Evolutionary conservation across 1,140 invertebrate genomes (phyloP).

Genomic region (Drosophila carrolli): DNA sequence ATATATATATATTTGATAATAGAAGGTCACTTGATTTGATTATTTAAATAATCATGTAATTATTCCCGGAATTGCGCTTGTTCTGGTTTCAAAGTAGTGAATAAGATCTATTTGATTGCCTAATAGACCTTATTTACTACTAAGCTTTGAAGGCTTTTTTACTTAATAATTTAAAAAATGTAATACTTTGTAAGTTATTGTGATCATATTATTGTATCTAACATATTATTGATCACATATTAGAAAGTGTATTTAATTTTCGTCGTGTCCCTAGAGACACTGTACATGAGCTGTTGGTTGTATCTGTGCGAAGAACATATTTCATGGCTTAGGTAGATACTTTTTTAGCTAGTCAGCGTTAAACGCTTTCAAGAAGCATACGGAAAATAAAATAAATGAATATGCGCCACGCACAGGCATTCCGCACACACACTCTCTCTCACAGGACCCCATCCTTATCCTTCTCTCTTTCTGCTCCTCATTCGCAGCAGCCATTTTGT

Average conservation of each 20-base stretch:
- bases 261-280: neutral
- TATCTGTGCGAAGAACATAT: slow-evolving; percentile 61
- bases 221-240: too few relatives aligned
- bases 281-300: slow-evolving; percentile 1
- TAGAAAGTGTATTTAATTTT: slow-evolving; percentile 2
- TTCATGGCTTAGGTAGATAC: slow-evolving; percentile 71
- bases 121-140: too few relatives aligned
- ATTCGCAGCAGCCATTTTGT: slow-evolving; percentile 52
- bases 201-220: too few relatives aligned
- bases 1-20: too few relatives aligned
- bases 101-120: too few relatives aligned
- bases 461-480: neutral
- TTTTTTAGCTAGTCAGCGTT: slow-evolving; percentile 72
- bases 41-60: too few relatives aligned
- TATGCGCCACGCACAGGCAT: slow-evolving; percentile 71
- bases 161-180: too few relatives aligned
- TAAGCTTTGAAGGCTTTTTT: too few relatives aligned
- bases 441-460: neutral
- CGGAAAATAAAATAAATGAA: slow-evolving; percentile 75
- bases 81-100: too few relatives aligned
- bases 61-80: too few relatives aligned
- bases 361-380: slow-evolving; percentile 42
- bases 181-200: too few relatives aligned
- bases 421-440: slow-evolving; percentile 18
- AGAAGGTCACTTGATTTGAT: too few relatives aligned